Evolutionary conservation across 35 echinoderm and acorn worm species (phyloP).

Genomic region (Heliocidaris erythrogramma): DNA sequence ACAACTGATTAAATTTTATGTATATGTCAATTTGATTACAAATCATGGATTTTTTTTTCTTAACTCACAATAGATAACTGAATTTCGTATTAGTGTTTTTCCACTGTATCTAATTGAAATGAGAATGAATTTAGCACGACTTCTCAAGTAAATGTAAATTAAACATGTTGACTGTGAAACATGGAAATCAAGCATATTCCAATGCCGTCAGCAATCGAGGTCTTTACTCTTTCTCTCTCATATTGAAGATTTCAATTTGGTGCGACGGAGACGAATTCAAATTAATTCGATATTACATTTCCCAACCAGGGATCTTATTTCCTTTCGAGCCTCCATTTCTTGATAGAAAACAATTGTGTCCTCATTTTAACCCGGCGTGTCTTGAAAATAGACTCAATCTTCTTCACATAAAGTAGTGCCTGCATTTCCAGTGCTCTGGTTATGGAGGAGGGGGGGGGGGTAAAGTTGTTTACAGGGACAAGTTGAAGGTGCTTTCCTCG

Average conservation of each 20-base stretch:
- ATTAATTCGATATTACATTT: constrained; percentile 14
- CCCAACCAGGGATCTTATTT: background rate
- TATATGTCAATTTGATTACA: background rate
- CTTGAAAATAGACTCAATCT: background rate
- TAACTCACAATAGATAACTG: too few relatives aligned
- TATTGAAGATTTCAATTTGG: background rate
- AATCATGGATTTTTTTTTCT: background rate
- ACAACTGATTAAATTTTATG: background rate
- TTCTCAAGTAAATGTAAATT: background rate
- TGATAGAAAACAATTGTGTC: background rate
- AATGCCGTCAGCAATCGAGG: background rate
- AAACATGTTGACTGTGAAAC: background rate
- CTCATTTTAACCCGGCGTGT: background rate
- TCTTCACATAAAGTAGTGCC: background rate
- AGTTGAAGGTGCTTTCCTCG: background rate
- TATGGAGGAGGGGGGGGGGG: background rate
- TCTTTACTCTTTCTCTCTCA: background rate
- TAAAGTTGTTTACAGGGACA: background rate
- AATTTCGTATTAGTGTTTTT: background rate
- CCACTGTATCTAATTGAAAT: background rate
- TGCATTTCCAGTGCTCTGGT: background rate
- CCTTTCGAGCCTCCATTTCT: background rate
- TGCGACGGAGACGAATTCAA: background rate
- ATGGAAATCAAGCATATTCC: background rate
- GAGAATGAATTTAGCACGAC: background rate